Conservation (phyloP, 2,888 invertebrate species). For the Prosapia bicincta region DNA sequence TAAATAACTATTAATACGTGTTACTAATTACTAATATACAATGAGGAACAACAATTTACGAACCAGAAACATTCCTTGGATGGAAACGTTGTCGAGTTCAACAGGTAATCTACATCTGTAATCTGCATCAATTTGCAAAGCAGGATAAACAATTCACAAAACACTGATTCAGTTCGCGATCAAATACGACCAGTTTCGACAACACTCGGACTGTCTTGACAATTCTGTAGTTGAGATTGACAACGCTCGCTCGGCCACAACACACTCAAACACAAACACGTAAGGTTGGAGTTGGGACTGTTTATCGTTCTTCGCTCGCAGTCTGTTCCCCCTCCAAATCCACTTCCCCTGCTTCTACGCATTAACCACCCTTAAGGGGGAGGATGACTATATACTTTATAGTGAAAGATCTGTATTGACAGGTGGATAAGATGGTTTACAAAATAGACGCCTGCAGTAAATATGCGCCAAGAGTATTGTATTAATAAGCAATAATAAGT, state of each 20-base stretch:
- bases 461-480: no score
- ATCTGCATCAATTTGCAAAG: neutral
- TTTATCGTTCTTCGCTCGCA: neutral
- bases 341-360: neutral
- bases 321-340: neutral
- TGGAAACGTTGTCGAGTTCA: neutral
- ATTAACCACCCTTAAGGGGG: neutral
- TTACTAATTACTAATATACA: neutral
- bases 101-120: neutral
- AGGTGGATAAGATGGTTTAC: neutral
- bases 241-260: no score
- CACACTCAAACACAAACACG: neutral
- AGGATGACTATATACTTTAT: neutral
- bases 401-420: neutral
- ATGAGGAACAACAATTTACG: neutral
- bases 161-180: neutral
- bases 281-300: neutral
- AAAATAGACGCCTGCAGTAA: no score
- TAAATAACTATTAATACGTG: neutral
- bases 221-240: no score
- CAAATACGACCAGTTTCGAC: neutral
- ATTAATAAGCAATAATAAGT: no score
- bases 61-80: neutral
- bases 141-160: neutral
- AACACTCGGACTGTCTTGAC: no score